These are phyloP conservation scores for Perccottus glenii DNA, from an alignment of 2,113 vertebrate species.

Conservation along the genomic window DNA sequence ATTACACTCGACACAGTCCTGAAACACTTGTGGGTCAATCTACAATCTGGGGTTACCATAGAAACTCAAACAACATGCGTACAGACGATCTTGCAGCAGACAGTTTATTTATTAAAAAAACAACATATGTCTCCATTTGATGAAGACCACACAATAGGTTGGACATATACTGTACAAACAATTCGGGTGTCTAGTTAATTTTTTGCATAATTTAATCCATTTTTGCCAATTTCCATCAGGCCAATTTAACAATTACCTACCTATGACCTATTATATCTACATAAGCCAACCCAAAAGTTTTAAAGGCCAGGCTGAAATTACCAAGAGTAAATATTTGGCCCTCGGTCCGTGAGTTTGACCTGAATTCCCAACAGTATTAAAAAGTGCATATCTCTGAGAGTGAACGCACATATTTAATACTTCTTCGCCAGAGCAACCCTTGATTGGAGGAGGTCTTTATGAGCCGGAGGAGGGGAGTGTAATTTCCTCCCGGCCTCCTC, in stretches of 20 bases:
- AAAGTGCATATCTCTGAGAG: slow-evolving; percentile 3
- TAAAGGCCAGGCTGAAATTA: too few species aligned
- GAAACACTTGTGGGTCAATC: slow-evolving; percentile 77
- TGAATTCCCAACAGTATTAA: background rate
- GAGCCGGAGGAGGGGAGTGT: slow-evolving; percentile 83
- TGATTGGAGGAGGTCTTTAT: slow-evolving; percentile 83
- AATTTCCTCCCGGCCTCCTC: slow-evolving; percentile 84
- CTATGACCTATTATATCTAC: too few species aligned
- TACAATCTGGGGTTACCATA: slow-evolving; percentile 82
- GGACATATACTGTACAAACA: too few species aligned
- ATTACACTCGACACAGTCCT: slow-evolving; percentile 42
- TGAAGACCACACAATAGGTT: too few species aligned
- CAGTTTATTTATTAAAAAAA: slow-evolving; percentile 6
- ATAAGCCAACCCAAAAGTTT: background rate
- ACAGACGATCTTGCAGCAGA: slow-evolving; percentile 9
- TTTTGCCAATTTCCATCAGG: too few species aligned
- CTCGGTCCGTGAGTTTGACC: background rate
- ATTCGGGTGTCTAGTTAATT: too few species aligned
- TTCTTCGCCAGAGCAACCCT: slow-evolving; percentile 66
- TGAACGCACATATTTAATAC: slow-evolving; percentile 45
- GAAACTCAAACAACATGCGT: slow-evolving; percentile 71
- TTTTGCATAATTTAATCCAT: too few species aligned
- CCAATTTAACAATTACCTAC: too few species aligned
- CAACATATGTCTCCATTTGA: background rate
- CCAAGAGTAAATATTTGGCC: background rate